phyloP scores from a whole-genome alignment of 2,113 vertebrate species.

The Ophthalmolycus amberensis region DNA sequence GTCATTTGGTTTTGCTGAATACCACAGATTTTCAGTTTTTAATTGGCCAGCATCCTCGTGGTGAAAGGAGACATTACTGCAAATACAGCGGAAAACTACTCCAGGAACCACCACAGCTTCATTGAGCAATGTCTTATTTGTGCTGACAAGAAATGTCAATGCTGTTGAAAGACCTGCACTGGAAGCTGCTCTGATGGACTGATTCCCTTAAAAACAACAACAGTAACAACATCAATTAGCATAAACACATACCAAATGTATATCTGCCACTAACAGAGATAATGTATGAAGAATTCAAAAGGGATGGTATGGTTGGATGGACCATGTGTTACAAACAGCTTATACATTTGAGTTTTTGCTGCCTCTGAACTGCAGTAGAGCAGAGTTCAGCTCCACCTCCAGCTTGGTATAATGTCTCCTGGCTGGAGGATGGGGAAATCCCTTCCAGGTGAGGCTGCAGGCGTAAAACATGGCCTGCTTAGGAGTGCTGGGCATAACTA shows the following conservation, averaged over 20 bases:
- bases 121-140: slow-evolving; percentile 44
- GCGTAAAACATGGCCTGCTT: slow-evolving; percentile 19
- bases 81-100: slow-evolving; percentile 67
- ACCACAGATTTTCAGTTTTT: slow-evolving; percentile 72
- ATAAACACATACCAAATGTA: background rate
- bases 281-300: background rate
- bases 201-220: slow-evolving; percentile 20
- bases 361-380: slow-evolving; percentile 16
- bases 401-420: slow-evolving; percentile 26
- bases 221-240: background rate
- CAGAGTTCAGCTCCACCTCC: slow-evolving; percentile 18
- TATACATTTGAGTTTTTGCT: slow-evolving; percentile 25
- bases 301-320: background rate
- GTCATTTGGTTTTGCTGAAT: slow-evolving; percentile 77
- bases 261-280: background rate
- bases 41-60: slow-evolving; percentile 70
- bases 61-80: slow-evolving; percentile 72
- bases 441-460: slow-evolving; percentile 23
- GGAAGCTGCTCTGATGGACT: slow-evolving; percentile 37
- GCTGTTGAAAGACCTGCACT: slow-evolving; percentile 34
- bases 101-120: slow-evolving; percentile 47
- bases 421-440: slow-evolving; percentile 14
- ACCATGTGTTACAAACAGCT: slow-evolving; percentile 19
- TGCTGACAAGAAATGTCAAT: slow-evolving; percentile 60
- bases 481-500: slow-evolving; percentile 1